Evolutionary conservation across 2,888 invertebrate genomes (phyloP).

Genomic region (Chrysotoxum bicinctum): DNA sequence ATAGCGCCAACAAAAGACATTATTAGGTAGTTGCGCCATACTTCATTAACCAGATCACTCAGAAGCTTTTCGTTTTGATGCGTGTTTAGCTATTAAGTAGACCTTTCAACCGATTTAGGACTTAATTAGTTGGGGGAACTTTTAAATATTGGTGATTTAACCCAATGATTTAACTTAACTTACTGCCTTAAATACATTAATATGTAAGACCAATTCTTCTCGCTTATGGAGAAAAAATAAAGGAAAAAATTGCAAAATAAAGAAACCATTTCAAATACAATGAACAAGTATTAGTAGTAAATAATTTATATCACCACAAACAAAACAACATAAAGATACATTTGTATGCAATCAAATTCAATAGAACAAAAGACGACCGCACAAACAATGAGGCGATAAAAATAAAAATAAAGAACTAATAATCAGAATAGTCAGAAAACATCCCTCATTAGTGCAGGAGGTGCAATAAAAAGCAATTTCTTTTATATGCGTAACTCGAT

Average conservation of each 20-base stretch:
- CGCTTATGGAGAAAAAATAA: not conserved
- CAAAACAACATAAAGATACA: conserved; percentile 6
- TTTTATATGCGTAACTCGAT: conserved; percentile 76
- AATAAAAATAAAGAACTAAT: conserved; percentile 69
- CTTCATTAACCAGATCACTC: too few relatives aligned
- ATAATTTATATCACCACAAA: conserved; percentile 43
- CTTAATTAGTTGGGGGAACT: too few relatives aligned
- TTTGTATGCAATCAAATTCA: conserved; percentile 36
- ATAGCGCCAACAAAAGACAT: too few relatives aligned
- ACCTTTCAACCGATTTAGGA: too few relatives aligned
- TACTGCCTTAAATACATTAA: too few relatives aligned
- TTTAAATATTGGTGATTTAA: too few relatives aligned
- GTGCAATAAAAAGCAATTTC: conserved; percentile 74
- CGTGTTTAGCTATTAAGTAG: too few relatives aligned
- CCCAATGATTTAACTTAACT: too few relatives aligned
- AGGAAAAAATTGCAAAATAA: not conserved
- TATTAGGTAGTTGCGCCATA: too few relatives aligned
- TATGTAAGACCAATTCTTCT: not conserved
- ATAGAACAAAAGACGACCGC: conserved; percentile 54
- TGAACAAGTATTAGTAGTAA: conserved; percentile 6
- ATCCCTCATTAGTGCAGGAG: conserved; percentile 69
- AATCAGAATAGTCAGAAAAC: conserved; percentile 47
- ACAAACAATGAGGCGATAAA: conserved; percentile 51
- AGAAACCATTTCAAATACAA: conserved; percentile 5
- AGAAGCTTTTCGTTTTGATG: too few relatives aligned